Percentiles rank a stretch among this genome's conserved stretches.
phyloP scores from a whole-genome alignment of 2,113 vertebrate genomes.

The Uria aalge region DNA sequence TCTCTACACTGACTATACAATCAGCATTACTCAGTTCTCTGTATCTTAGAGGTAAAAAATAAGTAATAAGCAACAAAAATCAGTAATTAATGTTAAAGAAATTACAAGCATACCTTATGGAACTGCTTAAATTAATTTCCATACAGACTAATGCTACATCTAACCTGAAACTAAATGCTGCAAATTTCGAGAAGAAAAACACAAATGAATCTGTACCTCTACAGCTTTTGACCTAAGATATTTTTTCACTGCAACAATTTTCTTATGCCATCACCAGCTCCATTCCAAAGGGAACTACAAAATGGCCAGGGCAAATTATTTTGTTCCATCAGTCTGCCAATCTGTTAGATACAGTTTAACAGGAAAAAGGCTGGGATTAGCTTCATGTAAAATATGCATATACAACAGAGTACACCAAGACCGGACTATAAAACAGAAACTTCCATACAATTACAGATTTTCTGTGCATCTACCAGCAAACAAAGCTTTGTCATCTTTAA shows the following conservation, averaged over 20 bases:
- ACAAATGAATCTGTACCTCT: neutral
- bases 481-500: conserved; percentile 50
- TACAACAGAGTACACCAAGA: neutral
- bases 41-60: neutral
- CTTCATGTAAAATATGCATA: neutral
- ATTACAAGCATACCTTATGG: neutral
- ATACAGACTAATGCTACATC: fast-evolving
- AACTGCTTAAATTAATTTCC: neutral
- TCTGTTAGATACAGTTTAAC: conserved; percentile 22
- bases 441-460: conserved; percentile 46
- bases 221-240: neutral
- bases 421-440: conserved; percentile 41
- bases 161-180: neutral
- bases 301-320: conserved; percentile 2
- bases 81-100: neutral
- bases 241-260: neutral
- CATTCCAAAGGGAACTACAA: neutral
- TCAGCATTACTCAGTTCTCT: neutral
- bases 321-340: neutral
- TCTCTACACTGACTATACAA: neutral
- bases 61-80: neutral
- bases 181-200: neutral
- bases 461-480: conserved; percentile 41
- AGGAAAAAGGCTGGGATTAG: neutral
- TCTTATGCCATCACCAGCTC: neutral